These are phyloP conservation scores for Notodonta ziczac DNA, from an alignment of 2,888 invertebrate species.

Conservation along the genomic window DNA sequence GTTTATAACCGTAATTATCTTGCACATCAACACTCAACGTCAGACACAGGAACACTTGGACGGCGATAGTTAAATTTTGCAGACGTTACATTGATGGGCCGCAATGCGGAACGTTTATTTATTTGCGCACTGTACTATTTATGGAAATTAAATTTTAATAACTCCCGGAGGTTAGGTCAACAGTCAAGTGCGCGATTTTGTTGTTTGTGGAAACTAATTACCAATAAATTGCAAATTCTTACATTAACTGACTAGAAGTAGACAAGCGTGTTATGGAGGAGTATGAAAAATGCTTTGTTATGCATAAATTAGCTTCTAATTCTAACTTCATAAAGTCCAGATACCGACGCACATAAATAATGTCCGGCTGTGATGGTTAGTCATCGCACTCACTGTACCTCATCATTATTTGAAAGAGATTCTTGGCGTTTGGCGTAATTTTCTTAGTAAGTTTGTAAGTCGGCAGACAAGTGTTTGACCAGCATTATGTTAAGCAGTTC, in stretches of 20 bases:
- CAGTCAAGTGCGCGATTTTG: conserved; percentile 45
- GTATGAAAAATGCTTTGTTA: conserved; percentile 7
- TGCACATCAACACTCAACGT: conserved; percentile 23
- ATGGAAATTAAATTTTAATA: conserved; percentile 38
- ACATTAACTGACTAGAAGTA: conserved; percentile 13
- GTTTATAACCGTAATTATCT: conserved; percentile 23
- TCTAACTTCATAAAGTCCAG: not conserved
- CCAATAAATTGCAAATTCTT: conserved; percentile 20
- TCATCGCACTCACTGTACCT: not conserved
- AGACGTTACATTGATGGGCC: conserved; percentile 30
- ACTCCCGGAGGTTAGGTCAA: conserved; percentile 37
- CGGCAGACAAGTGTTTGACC: too few species aligned
- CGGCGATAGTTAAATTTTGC: conserved; percentile 32
- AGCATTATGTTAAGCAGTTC: too few species aligned
- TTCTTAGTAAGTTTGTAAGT: too few species aligned
- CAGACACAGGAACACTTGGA: conserved; percentile 22
- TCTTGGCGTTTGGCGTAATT: not conserved
- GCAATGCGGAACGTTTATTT: conserved; percentile 34
- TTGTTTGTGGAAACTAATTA: conserved; percentile 29
- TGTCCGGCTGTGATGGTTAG: conserved; percentile 1
- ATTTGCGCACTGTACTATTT: conserved; percentile 34
- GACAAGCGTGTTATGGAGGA: conserved; percentile 9
- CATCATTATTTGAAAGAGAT: conserved; percentile 5
- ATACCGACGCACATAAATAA: conserved; percentile 2
- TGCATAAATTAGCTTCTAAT: conserved; percentile 7